These are phyloP conservation scores for Caenorhabditis latens DNA, from an alignment of 1,140 invertebrate genomes.

Conservation along the genomic window DNA sequence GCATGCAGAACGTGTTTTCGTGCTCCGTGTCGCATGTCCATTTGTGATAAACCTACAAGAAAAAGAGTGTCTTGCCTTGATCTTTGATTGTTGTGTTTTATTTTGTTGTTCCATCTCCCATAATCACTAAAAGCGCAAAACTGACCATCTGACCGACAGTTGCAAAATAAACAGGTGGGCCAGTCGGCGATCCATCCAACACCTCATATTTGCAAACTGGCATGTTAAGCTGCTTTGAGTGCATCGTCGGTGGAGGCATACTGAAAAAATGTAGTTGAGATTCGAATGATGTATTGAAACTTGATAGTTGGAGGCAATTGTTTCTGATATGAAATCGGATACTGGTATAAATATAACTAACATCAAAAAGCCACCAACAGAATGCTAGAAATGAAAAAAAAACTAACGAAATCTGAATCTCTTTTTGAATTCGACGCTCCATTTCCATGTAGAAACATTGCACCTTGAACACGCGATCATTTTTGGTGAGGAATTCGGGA, in stretches of 20 bases:
- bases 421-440: slow-evolving; percentile 70
- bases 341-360: neutral
- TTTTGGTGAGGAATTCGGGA: slow-evolving; percentile 76
- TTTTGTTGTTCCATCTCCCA: neutral
- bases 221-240: slow-evolving; percentile 77
- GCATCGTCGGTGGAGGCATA: slow-evolving; percentile 72
- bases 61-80: neutral
- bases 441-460: slow-evolving; percentile 78
- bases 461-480: slow-evolving; percentile 74
- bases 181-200: slow-evolving; percentile 72
- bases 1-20: slow-evolving; percentile 76
- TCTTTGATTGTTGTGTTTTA: slow-evolving; percentile 34
- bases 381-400: neutral
- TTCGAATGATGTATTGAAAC: slow-evolving; percentile 16
- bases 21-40: slow-evolving; percentile 77
- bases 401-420: slow-evolving; percentile 73
- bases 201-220: slow-evolving; percentile 76
- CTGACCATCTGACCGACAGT: slow-evolving; percentile 76
- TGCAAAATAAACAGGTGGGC: slow-evolving; percentile 76
- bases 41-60: slow-evolving; percentile 72
- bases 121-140: neutral
- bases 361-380: neutral
- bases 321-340: neutral
- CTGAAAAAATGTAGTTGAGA: slow-evolving; percentile 53
- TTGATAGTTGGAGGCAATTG: neutral